Conservation (phyloP, 2,797 vertebrate genomes). For the Xenentodon cancila region DNA sequence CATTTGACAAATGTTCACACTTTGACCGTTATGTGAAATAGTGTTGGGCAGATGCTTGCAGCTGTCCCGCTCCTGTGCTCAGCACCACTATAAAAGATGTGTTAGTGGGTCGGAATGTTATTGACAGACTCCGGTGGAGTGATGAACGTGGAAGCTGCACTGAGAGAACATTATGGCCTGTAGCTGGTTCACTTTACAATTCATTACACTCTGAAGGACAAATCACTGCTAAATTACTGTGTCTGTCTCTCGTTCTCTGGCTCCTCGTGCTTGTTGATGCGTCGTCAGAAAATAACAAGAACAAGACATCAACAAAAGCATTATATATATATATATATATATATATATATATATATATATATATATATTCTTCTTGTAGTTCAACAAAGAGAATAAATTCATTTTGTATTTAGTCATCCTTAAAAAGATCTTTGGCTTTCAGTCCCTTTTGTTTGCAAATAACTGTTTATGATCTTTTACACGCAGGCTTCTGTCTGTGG, state of each 20-base stretch:
- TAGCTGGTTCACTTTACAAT: conserved; percentile 75
- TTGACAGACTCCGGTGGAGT: conserved; percentile 61
- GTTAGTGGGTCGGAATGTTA: conserved; percentile 44
- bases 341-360: too few species aligned
- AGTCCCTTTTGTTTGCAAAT: too few species aligned
- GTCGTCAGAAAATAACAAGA: conserved; percentile 26
- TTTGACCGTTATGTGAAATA: too few species aligned
- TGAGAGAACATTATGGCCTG: conserved; percentile 70
- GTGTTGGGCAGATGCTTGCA: conserved; percentile 12
- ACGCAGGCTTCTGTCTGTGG: too few species aligned
- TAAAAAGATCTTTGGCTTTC: too few species aligned
- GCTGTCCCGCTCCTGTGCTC: conserved; percentile 19
- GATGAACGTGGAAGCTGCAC: conserved; percentile 64
- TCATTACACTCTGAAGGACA: conserved; percentile 76
- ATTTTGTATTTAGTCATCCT: too few species aligned
- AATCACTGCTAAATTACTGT: conserved; percentile 54
- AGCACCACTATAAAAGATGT: background rate
- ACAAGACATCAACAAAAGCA: conserved; percentile 11
- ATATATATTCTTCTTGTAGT: too few species aligned
- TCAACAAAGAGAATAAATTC: too few species aligned
- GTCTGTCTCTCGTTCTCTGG: conserved; percentile 23
- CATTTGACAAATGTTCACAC: too few species aligned
- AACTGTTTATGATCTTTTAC: too few species aligned
- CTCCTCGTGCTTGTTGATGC: background rate
- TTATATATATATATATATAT: too few species aligned